phyloP scores from a whole-genome alignment of 2,888 invertebrate genomes.

The Cheilosia urbana region DNA sequence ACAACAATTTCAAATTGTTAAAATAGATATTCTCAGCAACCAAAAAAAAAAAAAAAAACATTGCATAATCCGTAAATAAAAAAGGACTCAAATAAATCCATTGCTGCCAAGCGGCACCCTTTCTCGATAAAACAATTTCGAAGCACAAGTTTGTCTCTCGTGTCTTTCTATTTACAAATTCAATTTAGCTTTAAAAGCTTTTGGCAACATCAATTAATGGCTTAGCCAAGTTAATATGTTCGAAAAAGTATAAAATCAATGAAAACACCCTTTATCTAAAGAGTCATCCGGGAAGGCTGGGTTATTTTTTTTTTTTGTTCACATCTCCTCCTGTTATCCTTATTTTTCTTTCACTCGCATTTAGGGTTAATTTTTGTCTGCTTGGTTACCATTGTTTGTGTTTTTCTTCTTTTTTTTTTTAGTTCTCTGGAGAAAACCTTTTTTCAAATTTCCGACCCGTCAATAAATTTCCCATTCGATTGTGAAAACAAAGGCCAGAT shows the following conservation, averaged over 20 bases:
- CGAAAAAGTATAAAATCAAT: conserved; percentile 12
- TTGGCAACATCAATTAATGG: conserved; percentile 64
- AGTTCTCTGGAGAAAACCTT: conserved; percentile 20
- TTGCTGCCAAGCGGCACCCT: too few species aligned
- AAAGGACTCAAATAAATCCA: too few species aligned
- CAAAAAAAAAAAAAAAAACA: too few species aligned
- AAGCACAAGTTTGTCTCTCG: not conserved
- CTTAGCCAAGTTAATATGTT: conserved; percentile 43
- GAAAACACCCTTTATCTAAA: conserved; percentile 25
- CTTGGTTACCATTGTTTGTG: conserved; percentile 30
- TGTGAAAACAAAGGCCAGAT: conserved; percentile 53
- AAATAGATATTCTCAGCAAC: too few species aligned
- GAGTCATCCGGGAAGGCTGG: conserved; percentile 5
- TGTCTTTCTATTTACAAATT: conserved; percentile 18
- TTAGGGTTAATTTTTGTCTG: conserved; percentile 36
- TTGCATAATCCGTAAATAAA: too few species aligned
- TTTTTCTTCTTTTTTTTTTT: not conserved
- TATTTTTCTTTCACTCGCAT: conserved; percentile 38
- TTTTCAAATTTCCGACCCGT: conserved; percentile 39
- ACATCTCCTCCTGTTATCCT: conserved; percentile 27
- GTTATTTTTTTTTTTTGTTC: conserved; percentile 7
- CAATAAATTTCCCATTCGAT: conserved; percentile 59
- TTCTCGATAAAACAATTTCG: not conserved
- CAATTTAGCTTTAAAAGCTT: conserved; percentile 56
- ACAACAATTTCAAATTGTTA: too few species aligned